Percentiles rank a stretch among this genome's conserved stretches.
Evolutionary conservation across 2,888 invertebrate genomes (phyloP).

Genomic region (Tetramorium bicarinatum): DNA sequence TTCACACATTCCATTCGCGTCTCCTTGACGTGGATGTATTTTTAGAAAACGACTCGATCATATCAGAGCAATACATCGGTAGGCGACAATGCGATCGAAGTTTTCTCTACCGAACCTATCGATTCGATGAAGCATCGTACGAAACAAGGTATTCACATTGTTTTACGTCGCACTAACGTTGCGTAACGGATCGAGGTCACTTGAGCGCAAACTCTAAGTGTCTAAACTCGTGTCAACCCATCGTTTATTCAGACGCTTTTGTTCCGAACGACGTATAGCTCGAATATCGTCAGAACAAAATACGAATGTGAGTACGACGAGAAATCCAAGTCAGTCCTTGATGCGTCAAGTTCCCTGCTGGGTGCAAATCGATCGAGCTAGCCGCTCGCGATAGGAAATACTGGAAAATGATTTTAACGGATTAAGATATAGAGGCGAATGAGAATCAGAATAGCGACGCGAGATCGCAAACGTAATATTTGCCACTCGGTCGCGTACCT

Average conservation of each 20-base stretch:
- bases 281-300: not conserved
- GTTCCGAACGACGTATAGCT: not conserved
- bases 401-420: not conserved
- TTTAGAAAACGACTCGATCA: not conserved
- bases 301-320: not conserved
- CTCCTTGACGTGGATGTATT: not conserved
- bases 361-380: too few relatives aligned
- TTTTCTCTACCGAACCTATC: not conserved
- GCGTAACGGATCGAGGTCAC: not conserved
- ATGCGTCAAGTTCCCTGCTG: not conserved
- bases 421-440: not conserved
- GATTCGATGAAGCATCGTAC: not conserved
- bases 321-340: not conserved
- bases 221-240: conserved; percentile 28
- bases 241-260: not conserved
- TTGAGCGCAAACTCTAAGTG: not conserved
- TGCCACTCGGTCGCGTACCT: conserved; percentile 4
- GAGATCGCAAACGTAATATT: not conserved
- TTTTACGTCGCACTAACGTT: not conserved
- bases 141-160: not conserved
- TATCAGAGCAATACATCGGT: not conserved
- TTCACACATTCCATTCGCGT: not conserved
- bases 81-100: not conserved
- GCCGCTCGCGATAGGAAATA: not conserved
- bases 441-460: not conserved